Base-by-base conservation (phyloP, 1,140 invertebrate genomes). In the Colletes latitarsis region DNA sequence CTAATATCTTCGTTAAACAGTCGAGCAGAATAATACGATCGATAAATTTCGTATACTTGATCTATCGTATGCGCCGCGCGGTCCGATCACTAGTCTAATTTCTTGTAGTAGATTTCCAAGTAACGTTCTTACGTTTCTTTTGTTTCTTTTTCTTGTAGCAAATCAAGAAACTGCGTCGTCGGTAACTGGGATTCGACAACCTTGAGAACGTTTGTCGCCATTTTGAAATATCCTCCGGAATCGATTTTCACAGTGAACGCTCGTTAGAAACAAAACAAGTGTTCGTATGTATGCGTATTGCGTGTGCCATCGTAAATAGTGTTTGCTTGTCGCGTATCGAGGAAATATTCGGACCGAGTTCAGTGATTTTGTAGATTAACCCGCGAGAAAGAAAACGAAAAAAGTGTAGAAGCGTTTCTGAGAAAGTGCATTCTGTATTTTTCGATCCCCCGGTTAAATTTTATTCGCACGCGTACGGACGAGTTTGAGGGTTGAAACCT, bases 401-500 rank as follows among this genome's bases (percentile, higher is more conserved):
- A 1, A 10, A 30, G 3, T 30, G 12, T 5, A 15, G 15, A 62
- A 62, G 4, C 49, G 49, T 49, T 43, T 70, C 46, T 52, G 21
- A 43, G 17, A 53, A 21, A 52, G 77, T 21, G 52, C 10, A 21
- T 64, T 58, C 60, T 1, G 55, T 30, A 30, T 46, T 71, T 17
- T 10, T 15, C 6, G n/a, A 15, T 53, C 30, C 3, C n/a, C n/a
- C 15, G 4, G 43, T 46, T 62, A 57, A 15, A 71, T n/a, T 21
- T 49, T 66, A 41, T 85, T 86, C 43, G 46, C 66, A 74, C 82
- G 78, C 78, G 75, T 66, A 19, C 80, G 63, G 68, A 77, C 69
- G 83, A 77, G 90, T 89, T 91, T 91, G 88, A 84, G 89, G 89
- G 89, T 90, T 85, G 86, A 74, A 73, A 66, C 89, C 89, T 90